Evolutionary conservation across 53 echinoderm and acorn worm genomes (phyloP), one percentile per base, ranked within the genome.

Genomic region (Apostichopus leukothele): DNA sequence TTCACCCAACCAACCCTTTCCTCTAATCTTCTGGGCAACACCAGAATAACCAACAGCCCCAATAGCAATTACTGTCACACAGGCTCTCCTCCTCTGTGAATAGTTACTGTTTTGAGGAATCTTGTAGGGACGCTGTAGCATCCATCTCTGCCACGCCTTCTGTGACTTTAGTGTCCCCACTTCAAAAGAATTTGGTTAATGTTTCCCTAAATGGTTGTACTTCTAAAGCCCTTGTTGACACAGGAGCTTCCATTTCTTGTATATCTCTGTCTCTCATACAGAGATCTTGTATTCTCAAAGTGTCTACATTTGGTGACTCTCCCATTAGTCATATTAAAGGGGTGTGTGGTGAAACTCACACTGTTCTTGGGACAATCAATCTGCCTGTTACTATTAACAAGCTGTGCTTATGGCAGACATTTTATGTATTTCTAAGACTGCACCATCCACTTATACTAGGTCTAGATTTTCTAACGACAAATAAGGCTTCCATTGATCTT

Each of bases 311-410:
- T 5, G 12, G 51, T 11, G 50, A 76, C 5, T 76, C 76, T 9
- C 26, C 76, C 1, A 25, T 76, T 6, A 25, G 25, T 26, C 27
- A 25, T 76, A 76, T 76, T 27, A 76, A 6, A 14, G 76, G 76
- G 13, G 76, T 76, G 5, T 76, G 76, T 76, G 76, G 76, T 76
- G 76, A 76, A 76, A 76, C 76, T 50, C 50, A 76, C 51, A 20
- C 76, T 5, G 76, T 76, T 12, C 1, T 76, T 9, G 76, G 26
- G 5, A 76, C 76, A 4, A 25, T 76, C 76, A 4, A 27, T 5
- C 5, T 76, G 50, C 21, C 21, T 20, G 5, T 76, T 50, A 51
- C 9, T 50, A 25, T 76, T 26, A 76, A 76, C 26, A 22, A 76
- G 9, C 76, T 76, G 13, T 14, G 50, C 6, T 11, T 76, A 8